Evolutionary conservation across 2,888 invertebrate genomes (phyloP).

Genomic region (Sinhomidia bicolor): DNA sequence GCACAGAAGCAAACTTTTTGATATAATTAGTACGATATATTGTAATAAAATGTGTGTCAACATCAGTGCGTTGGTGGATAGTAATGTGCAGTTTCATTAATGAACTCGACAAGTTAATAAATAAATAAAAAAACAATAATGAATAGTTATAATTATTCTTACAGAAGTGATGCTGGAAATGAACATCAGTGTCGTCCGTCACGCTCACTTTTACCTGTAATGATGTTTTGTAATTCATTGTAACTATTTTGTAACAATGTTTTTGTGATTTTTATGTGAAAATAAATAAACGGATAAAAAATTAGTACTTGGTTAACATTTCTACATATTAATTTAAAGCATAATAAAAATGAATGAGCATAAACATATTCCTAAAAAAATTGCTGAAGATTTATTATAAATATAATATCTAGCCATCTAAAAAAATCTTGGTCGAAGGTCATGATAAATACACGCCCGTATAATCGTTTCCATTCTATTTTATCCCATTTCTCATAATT

Average conservation of each 20-base stretch:
- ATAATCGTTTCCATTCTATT: too few relatives aligned
- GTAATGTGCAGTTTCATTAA: background rate
- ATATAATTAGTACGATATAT: background rate
- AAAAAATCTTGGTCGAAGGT: too few relatives aligned
- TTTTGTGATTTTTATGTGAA: slow-evolving; percentile 56
- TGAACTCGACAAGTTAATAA: slow-evolving; percentile 23
- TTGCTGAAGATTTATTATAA: too few relatives aligned
- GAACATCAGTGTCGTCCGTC: slow-evolving; percentile 24
- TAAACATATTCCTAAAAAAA: too few relatives aligned
- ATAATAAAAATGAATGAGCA: too few relatives aligned
- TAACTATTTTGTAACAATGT: slow-evolving; percentile 61
- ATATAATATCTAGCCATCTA: too few relatives aligned
- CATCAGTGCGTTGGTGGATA: background rate
- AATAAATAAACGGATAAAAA: slow-evolving; percentile 41
- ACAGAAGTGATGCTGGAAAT: slow-evolving; percentile 30
- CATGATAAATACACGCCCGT: too few relatives aligned
- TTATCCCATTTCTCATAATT: too few relatives aligned
- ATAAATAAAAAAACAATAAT: slow-evolving; percentile 1
- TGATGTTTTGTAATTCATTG: slow-evolving; percentile 52
- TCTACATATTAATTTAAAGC: too few relatives aligned
- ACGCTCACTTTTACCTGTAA: background rate
- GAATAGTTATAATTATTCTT: background rate
- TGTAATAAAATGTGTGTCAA: background rate
- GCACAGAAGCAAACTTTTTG: background rate
- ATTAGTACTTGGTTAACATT: background rate